Percentiles rank a stretch among this genome's conserved stretches.
phyloP scores from a whole-genome alignment of 1,140 invertebrate genomes.

The Uloborus diversus region DNA sequence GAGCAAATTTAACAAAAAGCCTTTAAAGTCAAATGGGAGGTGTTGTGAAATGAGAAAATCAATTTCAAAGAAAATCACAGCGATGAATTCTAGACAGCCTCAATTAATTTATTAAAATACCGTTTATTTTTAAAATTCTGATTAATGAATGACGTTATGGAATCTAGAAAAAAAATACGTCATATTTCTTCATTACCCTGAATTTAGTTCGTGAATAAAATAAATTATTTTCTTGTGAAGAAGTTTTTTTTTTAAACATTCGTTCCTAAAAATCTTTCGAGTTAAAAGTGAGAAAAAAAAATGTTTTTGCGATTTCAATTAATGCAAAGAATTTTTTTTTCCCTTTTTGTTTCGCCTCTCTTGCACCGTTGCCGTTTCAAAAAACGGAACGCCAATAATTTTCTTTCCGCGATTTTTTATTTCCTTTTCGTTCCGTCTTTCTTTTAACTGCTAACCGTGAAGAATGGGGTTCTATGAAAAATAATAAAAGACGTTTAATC shows the following conservation, averaged over 20 bases:
- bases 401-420: constrained; percentile 8
- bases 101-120: constrained; percentile 56
- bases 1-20: no score
- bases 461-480: constrained; percentile 46
- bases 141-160: constrained; percentile 46
- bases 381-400: constrained; percentile 46
- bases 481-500: constrained; percentile 54
- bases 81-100: constrained; percentile 29
- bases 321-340: constrained; percentile 40
- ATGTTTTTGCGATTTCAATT: constrained; percentile 56
- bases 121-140: constrained; percentile 53
- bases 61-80: constrained; percentile 12
- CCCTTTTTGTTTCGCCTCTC: constrained; percentile 1
- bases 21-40: no score
- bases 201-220: constrained; percentile 51
- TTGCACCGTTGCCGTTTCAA: not conserved
- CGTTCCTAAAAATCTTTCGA: constrained; percentile 21
- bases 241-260: constrained; percentile 9
- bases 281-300: constrained; percentile 22
- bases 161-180: constrained; percentile 32
- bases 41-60: not conserved
- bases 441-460: constrained; percentile 37
- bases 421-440: not conserved
- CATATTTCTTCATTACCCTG: constrained; percentile 55
- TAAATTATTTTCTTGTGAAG: constrained; percentile 49